phyloP scores from a whole-genome alignment of 2,797 vertebrate genomes.

The Astyanax mexicanus region DNA sequence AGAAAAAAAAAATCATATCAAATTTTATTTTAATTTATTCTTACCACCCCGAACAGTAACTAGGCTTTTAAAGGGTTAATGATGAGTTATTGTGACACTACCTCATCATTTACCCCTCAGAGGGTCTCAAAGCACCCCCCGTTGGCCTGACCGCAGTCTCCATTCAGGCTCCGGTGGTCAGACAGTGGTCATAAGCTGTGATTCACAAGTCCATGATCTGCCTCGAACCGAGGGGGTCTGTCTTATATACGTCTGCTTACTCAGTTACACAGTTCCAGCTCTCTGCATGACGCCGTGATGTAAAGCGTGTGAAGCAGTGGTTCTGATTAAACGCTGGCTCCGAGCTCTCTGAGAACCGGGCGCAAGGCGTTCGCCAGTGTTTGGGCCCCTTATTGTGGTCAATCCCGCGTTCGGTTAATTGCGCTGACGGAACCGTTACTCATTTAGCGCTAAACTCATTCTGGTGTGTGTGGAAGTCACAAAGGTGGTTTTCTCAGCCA shows the following conservation, averaged over 20 bases:
- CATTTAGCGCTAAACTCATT: constrained; percentile 24
- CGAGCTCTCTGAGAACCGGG: constrained; percentile 27
- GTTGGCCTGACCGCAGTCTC: constrained; percentile 36
- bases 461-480: constrained; percentile 22
- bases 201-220: constrained; percentile 8
- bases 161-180: constrained; percentile 24
- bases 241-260: constrained; percentile 28
- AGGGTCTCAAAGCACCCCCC: background rate
- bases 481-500: constrained; percentile 25
- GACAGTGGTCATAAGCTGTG: constrained; percentile 5
- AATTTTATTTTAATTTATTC: too few relatives aligned
- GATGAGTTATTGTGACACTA: constrained; percentile 3
- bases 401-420: constrained; percentile 34
- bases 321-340: constrained; percentile 48
- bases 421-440: constrained; percentile 38
- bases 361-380: constrained; percentile 12
- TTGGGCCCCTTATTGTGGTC: constrained; percentile 48
- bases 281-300: constrained; percentile 25
- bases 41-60: background rate
- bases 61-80: background rate
- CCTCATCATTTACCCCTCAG: background rate
- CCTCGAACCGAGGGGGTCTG: background rate
- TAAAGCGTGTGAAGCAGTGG: constrained; percentile 31
- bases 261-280: constrained; percentile 23
- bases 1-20: too few relatives aligned